Base-by-base conservation (phyloP, 2,888 invertebrate genomes). In the Cryptosula pallasiana region DNA sequence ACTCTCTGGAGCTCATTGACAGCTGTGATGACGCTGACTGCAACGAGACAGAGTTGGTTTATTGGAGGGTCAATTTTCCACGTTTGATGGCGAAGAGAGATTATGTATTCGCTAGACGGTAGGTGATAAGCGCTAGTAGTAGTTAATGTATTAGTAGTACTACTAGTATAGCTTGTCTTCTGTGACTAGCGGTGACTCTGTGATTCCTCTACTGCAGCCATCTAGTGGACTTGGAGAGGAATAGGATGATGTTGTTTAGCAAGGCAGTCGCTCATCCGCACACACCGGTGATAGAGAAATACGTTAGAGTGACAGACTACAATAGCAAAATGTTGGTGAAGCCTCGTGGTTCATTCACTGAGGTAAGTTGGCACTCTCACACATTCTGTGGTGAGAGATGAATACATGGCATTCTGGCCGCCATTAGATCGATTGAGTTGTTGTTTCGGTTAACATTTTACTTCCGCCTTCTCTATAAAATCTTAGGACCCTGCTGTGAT, bases 31-130 rank as follows among this genome's bases (percentile, higher is more conserved):
- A 27, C 1, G n/a, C n/a, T n/a, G n/a, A n/a, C n/a, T n/a, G n/a
- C n/a, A 27, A 34, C 20, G 3, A 25, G 9, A 32, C 32, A 13
- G 63, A 63, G n/a, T 32, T 9, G 27, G 63, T 63, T 16, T 63
- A 63, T 32, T 63, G 63, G 63, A 63, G 63, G n/a, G 63, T 63
- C 5, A 63, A 63, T n/a, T 63, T 63, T 63, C 63, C 63, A 16
- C 27, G 63, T 25, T 32, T 27, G 16, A 25, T 63, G 27, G 63
- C 63, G 5, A 63, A 63, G n/a, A 63, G 63, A 63, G 63, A 63
- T 34, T 63, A 63, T 34, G 34, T 34, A 2, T 32, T 63, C 32
- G 63, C 63, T 13, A 27, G 63, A 32, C 27, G 63, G 63, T 63
- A 63, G 5, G 45, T 45, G n/a, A n/a, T n/a, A 5, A 45, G 45